A percentile compares a stretch with the other conserved stretches of the same genome.
Evolutionary conservation across 2,113 vertebrate genomes (phyloP).

Genomic region (Pogona vitticeps): DNA sequence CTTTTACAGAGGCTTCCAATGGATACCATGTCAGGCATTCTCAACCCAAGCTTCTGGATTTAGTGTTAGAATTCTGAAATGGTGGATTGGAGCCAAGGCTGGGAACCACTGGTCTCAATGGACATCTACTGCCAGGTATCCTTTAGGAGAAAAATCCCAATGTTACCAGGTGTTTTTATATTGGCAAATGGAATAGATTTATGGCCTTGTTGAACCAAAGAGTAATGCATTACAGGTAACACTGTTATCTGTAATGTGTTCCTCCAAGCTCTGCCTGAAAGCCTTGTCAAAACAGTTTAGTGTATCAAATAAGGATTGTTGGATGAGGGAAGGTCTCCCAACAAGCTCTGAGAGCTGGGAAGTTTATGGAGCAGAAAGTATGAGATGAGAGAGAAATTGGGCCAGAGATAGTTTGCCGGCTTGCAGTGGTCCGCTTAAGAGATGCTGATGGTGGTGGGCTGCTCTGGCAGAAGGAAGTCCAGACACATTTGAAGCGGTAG

Average conservation of each 20-base stretch:
- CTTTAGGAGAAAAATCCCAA: no score
- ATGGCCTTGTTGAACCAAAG: no score
- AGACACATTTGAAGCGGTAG: slow-evolving; percentile 80
- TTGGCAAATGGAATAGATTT: no score
- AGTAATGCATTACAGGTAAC: not conserved
- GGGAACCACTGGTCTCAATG: no score
- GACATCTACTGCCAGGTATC: no score
- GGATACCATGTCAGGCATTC: no score
- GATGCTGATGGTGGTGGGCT: slow-evolving; percentile 77
- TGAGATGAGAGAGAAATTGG: slow-evolving; percentile 75
- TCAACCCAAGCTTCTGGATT: no score
- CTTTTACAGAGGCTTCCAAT: no score
- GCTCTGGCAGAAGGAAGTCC: slow-evolving; percentile 74
- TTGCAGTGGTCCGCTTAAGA: slow-evolving; percentile 76
- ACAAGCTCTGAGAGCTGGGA: slow-evolving; percentile 74
- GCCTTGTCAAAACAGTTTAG: slow-evolving; percentile 77
- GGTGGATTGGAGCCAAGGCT: no score
- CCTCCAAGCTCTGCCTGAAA: slow-evolving; percentile 48
- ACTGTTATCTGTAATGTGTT: no score
- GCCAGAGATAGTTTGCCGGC: slow-evolving; percentile 75
- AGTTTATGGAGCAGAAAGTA: slow-evolving; percentile 84
- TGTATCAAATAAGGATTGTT: slow-evolving; percentile 74
- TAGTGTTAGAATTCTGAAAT: no score
- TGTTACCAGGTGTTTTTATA: no score
- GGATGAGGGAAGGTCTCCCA: slow-evolving; percentile 75